Conservation (phyloP, 1,140 invertebrate genomes). For the Mycetomoellerius zeteki region DNA sequence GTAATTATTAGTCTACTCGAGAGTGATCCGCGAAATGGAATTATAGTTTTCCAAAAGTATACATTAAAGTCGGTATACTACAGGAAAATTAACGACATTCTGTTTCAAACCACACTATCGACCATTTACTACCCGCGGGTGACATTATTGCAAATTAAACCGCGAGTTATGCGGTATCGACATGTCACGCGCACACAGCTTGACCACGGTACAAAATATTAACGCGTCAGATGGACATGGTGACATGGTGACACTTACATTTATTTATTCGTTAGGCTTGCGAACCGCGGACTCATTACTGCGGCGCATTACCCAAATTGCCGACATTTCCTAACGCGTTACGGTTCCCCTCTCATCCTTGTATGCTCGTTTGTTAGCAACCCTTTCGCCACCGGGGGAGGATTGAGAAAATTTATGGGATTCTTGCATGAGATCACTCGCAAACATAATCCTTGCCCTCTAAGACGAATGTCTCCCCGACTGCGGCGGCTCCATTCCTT, state of each 20-base stretch:
- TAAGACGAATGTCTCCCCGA: slow-evolving; percentile 69
- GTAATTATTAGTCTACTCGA: not conserved
- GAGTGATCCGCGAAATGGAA: not conserved
- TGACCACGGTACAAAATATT: slow-evolving; percentile 5
- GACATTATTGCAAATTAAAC: slow-evolving; percentile 49
- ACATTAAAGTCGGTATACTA: not conserved
- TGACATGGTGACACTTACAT: slow-evolving; percentile 21
- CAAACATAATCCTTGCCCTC: slow-evolving; percentile 71
- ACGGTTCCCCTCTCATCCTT: not conserved
- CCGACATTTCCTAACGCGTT: slow-evolving; percentile 66
- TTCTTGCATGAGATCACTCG: slow-evolving; percentile 77
- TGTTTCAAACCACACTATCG: slow-evolving; percentile 35
- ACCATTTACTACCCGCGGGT: slow-evolving; percentile 34
- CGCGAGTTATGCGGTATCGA: slow-evolving; percentile 48
- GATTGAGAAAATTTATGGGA: slow-evolving; percentile 74
- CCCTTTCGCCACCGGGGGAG: slow-evolving; percentile 72
- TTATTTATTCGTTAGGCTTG: slow-evolving; percentile 47
- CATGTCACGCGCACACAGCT: slow-evolving; percentile 10
- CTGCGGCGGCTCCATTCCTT: slow-evolving; percentile 18
- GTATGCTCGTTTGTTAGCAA: slow-evolving; percentile 75
- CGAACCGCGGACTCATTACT: slow-evolving; percentile 68
- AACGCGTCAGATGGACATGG: slow-evolving; percentile 6
- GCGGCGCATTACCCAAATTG: slow-evolving; percentile 77
- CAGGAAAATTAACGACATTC: slow-evolving; percentile 43
- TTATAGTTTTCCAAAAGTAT: not conserved